Percentiles rank a stretch among this genome's conserved stretches.
phyloP scores from a whole-genome alignment of 2,797 vertebrate genomes.

The Pelochelys cantorii region DNA sequence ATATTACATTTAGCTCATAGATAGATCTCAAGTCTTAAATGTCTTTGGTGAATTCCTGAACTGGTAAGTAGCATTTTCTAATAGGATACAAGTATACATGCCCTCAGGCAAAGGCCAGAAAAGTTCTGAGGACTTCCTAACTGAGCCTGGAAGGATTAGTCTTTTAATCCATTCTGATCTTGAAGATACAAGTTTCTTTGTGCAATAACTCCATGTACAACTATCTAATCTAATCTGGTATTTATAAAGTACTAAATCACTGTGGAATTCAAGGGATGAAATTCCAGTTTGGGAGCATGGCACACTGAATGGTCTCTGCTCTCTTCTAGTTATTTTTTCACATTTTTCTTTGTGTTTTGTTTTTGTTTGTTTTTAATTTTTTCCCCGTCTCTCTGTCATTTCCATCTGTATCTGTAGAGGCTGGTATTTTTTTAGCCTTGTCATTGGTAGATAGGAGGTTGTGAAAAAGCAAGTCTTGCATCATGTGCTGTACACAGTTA shows the following conservation, averaged over 20 bases:
- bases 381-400: neutral
- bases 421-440: neutral
- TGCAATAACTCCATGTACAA: neutral
- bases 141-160: neutral
- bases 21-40: neutral
- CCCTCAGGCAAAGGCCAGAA: neutral
- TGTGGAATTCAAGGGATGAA: neutral
- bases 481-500: conserved; percentile 50
- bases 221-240: neutral
- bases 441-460: conserved; percentile 37
- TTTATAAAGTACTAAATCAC: neutral
- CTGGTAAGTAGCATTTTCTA: neutral
- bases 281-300: neutral
- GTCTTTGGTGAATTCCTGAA: neutral
- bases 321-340: accelerated
- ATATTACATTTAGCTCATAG: neutral
- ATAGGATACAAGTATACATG: neutral
- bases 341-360: neutral
- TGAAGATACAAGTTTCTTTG: neutral
- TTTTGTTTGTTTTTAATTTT: neutral
- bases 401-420: neutral
- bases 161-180: neutral
- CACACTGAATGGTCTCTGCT: neutral
- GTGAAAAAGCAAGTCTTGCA: conserved; percentile 51
- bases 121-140: neutral